Percentiles rank a stretch among this genome's conserved stretches.
phyloP scores from a whole-genome alignment of 2,797 vertebrate species.

The Ibycter americanus region DNA sequence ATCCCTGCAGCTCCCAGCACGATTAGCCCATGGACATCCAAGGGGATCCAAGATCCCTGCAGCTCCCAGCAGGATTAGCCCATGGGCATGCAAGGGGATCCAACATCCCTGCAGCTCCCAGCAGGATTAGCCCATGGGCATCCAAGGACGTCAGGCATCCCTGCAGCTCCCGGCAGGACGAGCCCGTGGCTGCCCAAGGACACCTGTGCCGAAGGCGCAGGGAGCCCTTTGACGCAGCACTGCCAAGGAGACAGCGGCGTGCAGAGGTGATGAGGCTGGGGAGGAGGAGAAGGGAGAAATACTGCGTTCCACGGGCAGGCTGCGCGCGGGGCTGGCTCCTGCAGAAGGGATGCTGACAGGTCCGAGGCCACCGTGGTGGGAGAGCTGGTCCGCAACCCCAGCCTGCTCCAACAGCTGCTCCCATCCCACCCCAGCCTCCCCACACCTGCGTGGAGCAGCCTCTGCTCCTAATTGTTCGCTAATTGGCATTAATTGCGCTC shows the following conservation, averaged over 20 bases:
- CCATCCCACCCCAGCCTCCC: neutral
- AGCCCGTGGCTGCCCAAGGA: neutral
- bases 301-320: accelerated
- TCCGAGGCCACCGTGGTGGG: accelerated
- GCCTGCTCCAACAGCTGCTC: neutral
- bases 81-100: too few relatives aligned
- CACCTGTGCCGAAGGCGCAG: neutral
- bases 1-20: accelerated
- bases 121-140: too few relatives aligned
- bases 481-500: slow-evolving; percentile 40
- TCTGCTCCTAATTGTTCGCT: neutral
- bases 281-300: neutral
- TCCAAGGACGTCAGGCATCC: neutral
- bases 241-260: accelerated
- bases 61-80: neutral
- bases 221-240: neutral
- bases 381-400: neutral
- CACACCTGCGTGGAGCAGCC: neutral
- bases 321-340: neutral
- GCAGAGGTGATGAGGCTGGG: neutral
- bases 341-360: neutral
- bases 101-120: too few relatives aligned
- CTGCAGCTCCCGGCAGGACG: neutral
- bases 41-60: neutral
- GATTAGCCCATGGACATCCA: too few relatives aligned